Evolutionary conservation across 1,140 invertebrate species (phyloP), one percentile per base, ranked within the genome.

Genomic region (Coboldia fuscipes): DNA sequence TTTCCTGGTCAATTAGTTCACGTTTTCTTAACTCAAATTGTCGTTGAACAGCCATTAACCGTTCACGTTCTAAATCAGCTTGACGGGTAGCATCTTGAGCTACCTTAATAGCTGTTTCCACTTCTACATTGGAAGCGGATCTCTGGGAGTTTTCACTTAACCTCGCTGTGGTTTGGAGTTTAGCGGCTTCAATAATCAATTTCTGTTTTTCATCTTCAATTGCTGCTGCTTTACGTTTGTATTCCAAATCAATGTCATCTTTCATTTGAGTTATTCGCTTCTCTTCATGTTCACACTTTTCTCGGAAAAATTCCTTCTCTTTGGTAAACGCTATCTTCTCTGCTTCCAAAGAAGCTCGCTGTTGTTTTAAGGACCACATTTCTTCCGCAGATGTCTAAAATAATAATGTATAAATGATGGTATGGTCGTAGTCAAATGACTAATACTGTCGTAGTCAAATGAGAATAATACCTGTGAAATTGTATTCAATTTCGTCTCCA

Each of bases 101-200:
- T 17, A 61, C 56, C 42, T 60, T 46, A 3, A 63, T 46, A 4
- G 60, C 57, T 2, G 59, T 54, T 29, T 64, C 58, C n/a, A 62
- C 37, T 43, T 64, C 61, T 3, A 42, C 19, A 39, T 55, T 54
- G 15, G 44, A 46, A 16, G 37, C 37, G 15, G 6, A 36, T 40
- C 35, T 46, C 27, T 49, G 41, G 30, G 30, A n/a, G 3, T 9
- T 15, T 32, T 19, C 3, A 32, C n/a, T n/a, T 4, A 63, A 41
- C 35, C 54, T 52, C 18, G 46, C 44, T 30, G 48, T 46, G 16
- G 58, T 52, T 42, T 62, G 54, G 4, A 61, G 17, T 37, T 55
- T 48, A 5, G 57, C 44, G 38, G 52, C 53, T 41, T 62, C 60
- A 0, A 58, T 41, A 4, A 50, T 35, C 7, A 63, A 22, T 12